Percentiles rank a stretch among this genome's conserved stretches.
Conservation (phyloP, 2,797 vertebrate genomes). For the Salmo trutta region DNA sequence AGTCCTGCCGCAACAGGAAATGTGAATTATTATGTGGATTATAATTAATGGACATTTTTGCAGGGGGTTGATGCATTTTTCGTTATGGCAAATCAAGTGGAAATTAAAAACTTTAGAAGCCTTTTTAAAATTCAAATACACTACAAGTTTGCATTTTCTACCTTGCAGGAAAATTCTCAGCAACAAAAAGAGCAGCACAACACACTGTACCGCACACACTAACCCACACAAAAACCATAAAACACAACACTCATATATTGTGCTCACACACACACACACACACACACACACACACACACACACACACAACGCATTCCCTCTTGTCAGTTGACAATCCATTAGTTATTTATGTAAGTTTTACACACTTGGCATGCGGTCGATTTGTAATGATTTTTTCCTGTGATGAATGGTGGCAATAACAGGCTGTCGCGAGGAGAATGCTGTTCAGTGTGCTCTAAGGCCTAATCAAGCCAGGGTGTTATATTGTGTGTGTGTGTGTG, state of each 20-base stretch:
- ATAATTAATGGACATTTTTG: too few species aligned
- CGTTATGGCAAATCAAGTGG: too few species aligned
- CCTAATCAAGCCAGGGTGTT: not conserved
- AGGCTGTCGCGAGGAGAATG: not conserved
- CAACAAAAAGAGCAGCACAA: not conserved
- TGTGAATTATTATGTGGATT: too few species aligned
- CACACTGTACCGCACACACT: not conserved
- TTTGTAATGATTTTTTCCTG: not conserved
- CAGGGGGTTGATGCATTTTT: too few species aligned
- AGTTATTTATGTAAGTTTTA: constrained; percentile 29
- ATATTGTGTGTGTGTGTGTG: not conserved
- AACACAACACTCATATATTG: not conserved
- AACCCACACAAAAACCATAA: not conserved
- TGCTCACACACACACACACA: too few species aligned
- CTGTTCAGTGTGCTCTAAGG: not conserved
- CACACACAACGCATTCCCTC: not conserved
- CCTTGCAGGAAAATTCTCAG: not conserved
- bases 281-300: too few species aligned
- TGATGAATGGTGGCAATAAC: constrained; percentile 11
- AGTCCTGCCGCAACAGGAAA: not conserved
- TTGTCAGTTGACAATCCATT: not conserved
- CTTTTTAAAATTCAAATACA: not conserved
- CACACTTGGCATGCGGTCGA: constrained; percentile 33
- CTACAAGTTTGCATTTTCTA: not conserved
- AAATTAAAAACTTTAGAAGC: too few species aligned